Percentiles rank a stretch among this genome's conserved stretches.
phyloP scores from a whole-genome alignment of 2,113 vertebrate genomes.

The Tachuris rubrigastra region DNA sequence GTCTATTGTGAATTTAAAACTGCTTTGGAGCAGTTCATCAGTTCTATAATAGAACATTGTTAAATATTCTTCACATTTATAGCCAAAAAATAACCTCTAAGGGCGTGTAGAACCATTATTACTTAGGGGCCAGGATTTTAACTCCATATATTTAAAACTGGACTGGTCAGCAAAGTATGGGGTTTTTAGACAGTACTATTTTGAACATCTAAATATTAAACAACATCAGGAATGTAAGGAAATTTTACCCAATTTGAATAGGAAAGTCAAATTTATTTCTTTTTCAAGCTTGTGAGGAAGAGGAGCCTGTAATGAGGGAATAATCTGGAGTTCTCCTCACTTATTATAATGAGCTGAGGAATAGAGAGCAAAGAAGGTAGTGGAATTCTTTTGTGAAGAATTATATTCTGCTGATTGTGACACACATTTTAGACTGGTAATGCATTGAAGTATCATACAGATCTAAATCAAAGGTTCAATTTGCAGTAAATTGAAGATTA shows the following conservation, averaged over 20 bases:
- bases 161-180: not conserved
- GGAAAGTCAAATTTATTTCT: not conserved
- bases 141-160: not conserved
- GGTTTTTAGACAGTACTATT: not conserved
- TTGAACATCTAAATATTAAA: not conserved
- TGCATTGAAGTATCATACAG: not conserved
- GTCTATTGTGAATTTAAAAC: not conserved
- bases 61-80: not conserved
- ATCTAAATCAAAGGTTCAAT: not conserved
- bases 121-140: not conserved
- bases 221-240: not conserved
- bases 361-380: not conserved
- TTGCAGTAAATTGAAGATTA: not conserved
- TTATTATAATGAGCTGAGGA: not conserved
- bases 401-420: constrained; percentile 6
- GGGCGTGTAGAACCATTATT: not conserved
- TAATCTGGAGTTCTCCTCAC: not conserved
- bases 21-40: not conserved
- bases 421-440: not conserved
- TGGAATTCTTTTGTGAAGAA: not conserved
- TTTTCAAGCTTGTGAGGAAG: not conserved
- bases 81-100: not conserved
- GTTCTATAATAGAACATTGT: not conserved
- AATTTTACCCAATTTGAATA: not conserved
- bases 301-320: not conserved